phyloP scores from a whole-genome alignment of 2,888 invertebrate genomes.

The Coleophora deauratella region DNA sequence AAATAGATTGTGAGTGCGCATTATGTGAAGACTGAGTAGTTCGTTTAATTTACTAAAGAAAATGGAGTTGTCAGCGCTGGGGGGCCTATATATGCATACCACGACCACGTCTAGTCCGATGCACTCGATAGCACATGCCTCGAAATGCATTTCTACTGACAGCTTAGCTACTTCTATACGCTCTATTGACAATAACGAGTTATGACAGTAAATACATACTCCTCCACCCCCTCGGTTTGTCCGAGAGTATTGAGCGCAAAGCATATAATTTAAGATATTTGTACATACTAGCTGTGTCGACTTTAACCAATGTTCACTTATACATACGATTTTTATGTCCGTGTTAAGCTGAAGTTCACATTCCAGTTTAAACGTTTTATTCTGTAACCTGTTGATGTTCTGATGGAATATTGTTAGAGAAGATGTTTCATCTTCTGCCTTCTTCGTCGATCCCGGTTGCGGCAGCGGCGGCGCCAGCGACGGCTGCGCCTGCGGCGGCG shows the following conservation, averaged over 20 bases:
- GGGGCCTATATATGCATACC: constrained; percentile 3
- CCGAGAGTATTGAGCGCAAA: constrained; percentile 1
- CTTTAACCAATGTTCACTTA: constrained; percentile 1
- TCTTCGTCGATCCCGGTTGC: too few relatives aligned
- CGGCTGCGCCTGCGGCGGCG: too few relatives aligned
- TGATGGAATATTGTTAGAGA: not conserved
- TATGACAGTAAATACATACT: constrained; percentile 1
- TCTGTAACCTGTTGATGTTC: constrained; percentile 3
- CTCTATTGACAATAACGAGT: constrained; percentile 1
- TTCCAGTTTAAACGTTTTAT: constrained; percentile 4
- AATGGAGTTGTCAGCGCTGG: not conserved
- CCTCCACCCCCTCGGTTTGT: constrained; percentile 1
- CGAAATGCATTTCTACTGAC: constrained; percentile 1
- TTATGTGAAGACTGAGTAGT: not conserved
- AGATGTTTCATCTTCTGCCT: not conserved
- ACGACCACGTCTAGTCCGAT: not conserved
- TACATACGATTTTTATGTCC: not conserved
- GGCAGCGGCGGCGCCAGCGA: too few relatives aligned
- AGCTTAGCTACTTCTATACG: not conserved
- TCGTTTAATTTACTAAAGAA: not conserved
- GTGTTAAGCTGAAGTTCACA: constrained; percentile 2
- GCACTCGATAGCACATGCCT: constrained; percentile 2
- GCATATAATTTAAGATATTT: not conserved
- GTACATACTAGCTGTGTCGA: not conserved
- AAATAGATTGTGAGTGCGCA: not conserved